phyloP scores from a whole-genome alignment of 2,797 vertebrate species.

The Melanotaenia parkinsoni region DNA sequence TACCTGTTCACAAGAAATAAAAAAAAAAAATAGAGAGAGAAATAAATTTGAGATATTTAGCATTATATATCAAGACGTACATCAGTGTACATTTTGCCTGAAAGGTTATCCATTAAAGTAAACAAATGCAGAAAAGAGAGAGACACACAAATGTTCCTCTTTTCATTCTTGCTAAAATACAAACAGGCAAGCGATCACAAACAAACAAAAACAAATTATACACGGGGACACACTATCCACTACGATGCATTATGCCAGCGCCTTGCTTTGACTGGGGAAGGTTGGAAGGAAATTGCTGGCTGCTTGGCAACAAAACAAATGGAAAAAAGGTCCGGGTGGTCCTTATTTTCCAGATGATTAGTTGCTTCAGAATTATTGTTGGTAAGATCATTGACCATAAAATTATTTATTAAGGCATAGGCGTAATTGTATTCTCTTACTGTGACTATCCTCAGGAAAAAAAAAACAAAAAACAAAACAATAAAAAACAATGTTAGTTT shows the following conservation, averaged over 20 bases:
- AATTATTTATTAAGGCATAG: slow-evolving; percentile 75
- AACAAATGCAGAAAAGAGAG: slow-evolving; percentile 21
- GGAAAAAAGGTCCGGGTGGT: slow-evolving; percentile 67
- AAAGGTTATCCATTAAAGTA: slow-evolving; percentile 45
- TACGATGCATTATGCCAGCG: slow-evolving; percentile 55
- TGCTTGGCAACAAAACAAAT: slow-evolving; percentile 81
- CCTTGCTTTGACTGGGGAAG: slow-evolving; percentile 57
- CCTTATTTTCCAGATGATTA: slow-evolving; percentile 83
- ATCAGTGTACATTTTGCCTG: slow-evolving; percentile 44
- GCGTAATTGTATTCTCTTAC: slow-evolving; percentile 62
- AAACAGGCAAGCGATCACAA: slow-evolving; percentile 63
- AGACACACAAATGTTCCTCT: slow-evolving; percentile 36
- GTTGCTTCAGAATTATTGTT: slow-evolving; percentile 76
- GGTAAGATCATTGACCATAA: slow-evolving; percentile 79
- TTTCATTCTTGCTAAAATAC: slow-evolving; percentile 51
- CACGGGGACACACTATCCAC: slow-evolving; percentile 53
- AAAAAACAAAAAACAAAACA: slow-evolving; percentile 23
- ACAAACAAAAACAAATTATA: slow-evolving; percentile 72
- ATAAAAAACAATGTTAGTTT: slow-evolving; percentile 28
- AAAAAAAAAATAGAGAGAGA: slow-evolving; percentile 12
- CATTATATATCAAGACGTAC: slow-evolving; percentile 30
- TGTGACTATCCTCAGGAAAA: slow-evolving; percentile 44
- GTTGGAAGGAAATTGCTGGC: slow-evolving; percentile 67
- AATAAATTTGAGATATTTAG: slow-evolving; percentile 20
- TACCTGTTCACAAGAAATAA: slow-evolving; percentile 28